A percentile compares a stretch with the other conserved stretches of the same genome.
phyloP scores from a whole-genome alignment of 2,797 vertebrate species.

The Peromyscus attwateri region DNA sequence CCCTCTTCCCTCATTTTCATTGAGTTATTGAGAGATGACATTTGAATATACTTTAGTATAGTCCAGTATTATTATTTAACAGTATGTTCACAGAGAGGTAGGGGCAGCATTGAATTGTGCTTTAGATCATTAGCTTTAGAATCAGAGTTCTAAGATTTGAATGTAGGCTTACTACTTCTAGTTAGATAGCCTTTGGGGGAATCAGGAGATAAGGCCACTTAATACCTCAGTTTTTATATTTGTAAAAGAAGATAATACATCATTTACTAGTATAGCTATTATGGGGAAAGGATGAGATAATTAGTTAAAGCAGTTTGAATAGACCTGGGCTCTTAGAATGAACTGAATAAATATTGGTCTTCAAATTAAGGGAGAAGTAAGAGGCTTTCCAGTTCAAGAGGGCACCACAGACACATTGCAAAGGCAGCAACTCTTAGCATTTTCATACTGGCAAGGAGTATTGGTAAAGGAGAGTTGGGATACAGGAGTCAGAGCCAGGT shows the following conservation, averaged over 20 bases:
- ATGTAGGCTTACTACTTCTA: not conserved
- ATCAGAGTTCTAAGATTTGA: not conserved
- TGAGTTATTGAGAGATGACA: not conserved
- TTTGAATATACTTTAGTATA: constrained; percentile 21
- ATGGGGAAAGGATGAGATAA: not conserved
- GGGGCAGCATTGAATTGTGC: not conserved
- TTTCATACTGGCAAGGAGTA: not conserved
- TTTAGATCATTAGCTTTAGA: not conserved
- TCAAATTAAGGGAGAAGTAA: not conserved
- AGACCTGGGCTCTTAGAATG: not conserved
- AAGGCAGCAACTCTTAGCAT: not conserved
- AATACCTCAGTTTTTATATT: not conserved
- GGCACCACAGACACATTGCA: not conserved
- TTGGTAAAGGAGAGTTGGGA: not conserved
- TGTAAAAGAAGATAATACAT: not conserved
- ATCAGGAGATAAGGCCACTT: not conserved
- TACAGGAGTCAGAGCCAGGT: not conserved
- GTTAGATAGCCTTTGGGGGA: not conserved
- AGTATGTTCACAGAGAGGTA: not conserved
- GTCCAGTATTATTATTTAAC: not conserved
- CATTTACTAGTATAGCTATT: not conserved
- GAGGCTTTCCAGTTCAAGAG: not conserved
- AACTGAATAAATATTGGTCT: constrained; percentile 12
- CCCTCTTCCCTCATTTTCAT: not conserved
- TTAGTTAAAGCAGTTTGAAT: constrained; percentile 28